phyloP scores from a whole-genome alignment of 2,113 vertebrate genomes.

The Poicephalus gulielmi region DNA sequence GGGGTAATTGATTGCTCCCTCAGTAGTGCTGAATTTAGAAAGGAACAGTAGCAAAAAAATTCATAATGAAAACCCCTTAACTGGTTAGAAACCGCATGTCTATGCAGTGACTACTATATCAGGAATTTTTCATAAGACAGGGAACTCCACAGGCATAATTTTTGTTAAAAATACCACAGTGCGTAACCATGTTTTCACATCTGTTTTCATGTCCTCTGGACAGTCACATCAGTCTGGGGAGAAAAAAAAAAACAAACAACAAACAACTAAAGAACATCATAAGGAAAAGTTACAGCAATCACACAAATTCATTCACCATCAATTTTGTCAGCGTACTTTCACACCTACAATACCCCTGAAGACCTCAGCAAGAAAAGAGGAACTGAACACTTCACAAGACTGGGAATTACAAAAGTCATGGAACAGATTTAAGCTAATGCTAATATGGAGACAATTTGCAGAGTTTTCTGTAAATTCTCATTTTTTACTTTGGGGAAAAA shows the following conservation, averaged over 20 bases:
- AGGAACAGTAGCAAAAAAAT: neutral
- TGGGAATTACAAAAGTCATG: neutral
- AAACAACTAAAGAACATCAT: neutral
- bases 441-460: neutral
- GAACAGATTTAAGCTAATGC: neutral
- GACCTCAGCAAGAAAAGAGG: neutral
- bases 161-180: neutral
- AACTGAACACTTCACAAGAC: neutral
- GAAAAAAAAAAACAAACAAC: neutral
- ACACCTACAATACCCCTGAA: neutral
- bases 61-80: neutral
- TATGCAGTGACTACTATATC: neutral
- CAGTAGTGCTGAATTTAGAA: neutral
- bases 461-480: neutral
- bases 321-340: neutral
- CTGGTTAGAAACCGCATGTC: neutral
- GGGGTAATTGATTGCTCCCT: neutral
- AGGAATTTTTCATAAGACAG: neutral
- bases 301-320: neutral
- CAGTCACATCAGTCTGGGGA: neutral
- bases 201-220: neutral
- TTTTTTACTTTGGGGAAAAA: neutral
- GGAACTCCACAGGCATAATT: neutral
- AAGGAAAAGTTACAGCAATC: neutral
- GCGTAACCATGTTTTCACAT: neutral